Conservation (phyloP, 2,797 vertebrate genomes). For the Stomatorhinus walkeri region DNA sequence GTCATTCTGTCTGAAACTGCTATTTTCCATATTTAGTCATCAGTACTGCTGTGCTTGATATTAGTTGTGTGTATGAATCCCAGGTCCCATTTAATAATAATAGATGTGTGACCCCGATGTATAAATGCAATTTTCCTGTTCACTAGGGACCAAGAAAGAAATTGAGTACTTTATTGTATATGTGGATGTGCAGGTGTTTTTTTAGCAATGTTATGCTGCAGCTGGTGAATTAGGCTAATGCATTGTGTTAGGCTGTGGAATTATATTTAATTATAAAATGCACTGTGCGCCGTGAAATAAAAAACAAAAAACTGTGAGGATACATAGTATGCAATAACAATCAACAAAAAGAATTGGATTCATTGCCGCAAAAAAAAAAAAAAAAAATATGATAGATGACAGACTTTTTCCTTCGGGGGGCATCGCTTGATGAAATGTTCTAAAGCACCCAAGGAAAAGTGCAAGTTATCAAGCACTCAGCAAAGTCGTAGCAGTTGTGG, state of each 20-base stretch:
- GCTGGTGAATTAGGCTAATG: conserved; percentile 32
- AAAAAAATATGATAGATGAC: conserved; percentile 32
- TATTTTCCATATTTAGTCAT: conserved; percentile 6
- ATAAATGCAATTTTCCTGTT: conserved; percentile 10
- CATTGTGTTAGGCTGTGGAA: conserved; percentile 34
- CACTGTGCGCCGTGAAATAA: conserved; percentile 24
- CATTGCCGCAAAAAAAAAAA: neutral
- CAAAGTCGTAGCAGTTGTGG: conserved; percentile 30
- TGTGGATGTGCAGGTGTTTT: conserved; percentile 20
- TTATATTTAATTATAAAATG: conserved; percentile 42
- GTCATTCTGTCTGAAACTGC: neutral
- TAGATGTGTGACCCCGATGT: conserved; percentile 1
- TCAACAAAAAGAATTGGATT: conserved; percentile 33
- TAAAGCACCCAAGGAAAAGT: conserved; percentile 30
- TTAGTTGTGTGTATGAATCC: neutral
- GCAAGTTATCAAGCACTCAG: conserved; percentile 35
- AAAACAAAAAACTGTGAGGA: conserved; percentile 21
- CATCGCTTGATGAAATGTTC: conserved; percentile 23
- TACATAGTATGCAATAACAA: conserved; percentile 34
- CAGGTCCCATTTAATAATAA: conserved; percentile 14
- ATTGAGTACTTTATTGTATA: conserved; percentile 30
- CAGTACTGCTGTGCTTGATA: neutral
- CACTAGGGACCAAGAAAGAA: conserved; percentile 13
- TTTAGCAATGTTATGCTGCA: conserved; percentile 32
- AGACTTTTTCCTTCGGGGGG: conserved; percentile 30